phyloP scores from a whole-genome alignment of 2,797 vertebrate genomes.

The Pseudotriccus pelzelni region DNA sequence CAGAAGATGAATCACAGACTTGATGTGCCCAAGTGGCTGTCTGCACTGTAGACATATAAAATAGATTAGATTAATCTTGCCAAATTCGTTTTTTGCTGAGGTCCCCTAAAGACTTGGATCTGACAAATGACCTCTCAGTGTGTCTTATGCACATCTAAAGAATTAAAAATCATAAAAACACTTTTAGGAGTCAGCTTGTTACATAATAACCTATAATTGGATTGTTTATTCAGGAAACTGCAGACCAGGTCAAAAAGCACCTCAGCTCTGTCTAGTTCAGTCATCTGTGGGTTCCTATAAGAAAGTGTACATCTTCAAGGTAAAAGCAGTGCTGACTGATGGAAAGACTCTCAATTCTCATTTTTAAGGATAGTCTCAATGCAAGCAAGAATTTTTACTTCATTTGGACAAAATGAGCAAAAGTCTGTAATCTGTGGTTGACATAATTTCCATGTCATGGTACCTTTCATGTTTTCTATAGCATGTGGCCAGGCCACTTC shows the following conservation, averaged over 20 bases:
- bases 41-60: not conserved
- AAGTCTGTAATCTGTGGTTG: not conserved
- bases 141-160: not conserved
- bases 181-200: not conserved
- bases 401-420: not conserved
- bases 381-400: not conserved
- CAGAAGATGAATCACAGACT: conserved; percentile 24
- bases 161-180: not conserved
- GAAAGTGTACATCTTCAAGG: not conserved
- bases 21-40: not conserved
- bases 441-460: not conserved
- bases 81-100: conserved; percentile 22
- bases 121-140: conserved; percentile 18
- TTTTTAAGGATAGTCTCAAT: not conserved
- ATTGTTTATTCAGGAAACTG: not conserved
- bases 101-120: not conserved
- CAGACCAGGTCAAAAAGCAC: not conserved
- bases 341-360: not conserved
- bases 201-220: not conserved
- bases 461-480: not conserved
- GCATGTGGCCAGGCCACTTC: not conserved
- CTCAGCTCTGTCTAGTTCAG: not conserved
- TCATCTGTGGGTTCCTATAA: not conserved
- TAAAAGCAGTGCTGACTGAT: not conserved
- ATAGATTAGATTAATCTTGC: conserved; percentile 9